A percentile compares a stretch with the other conserved stretches of the same genome.
These are phyloP conservation scores for Labroides dimidiatus DNA, from an alignment of 2,797 vertebrate species.

Conservation along the genomic window DNA sequence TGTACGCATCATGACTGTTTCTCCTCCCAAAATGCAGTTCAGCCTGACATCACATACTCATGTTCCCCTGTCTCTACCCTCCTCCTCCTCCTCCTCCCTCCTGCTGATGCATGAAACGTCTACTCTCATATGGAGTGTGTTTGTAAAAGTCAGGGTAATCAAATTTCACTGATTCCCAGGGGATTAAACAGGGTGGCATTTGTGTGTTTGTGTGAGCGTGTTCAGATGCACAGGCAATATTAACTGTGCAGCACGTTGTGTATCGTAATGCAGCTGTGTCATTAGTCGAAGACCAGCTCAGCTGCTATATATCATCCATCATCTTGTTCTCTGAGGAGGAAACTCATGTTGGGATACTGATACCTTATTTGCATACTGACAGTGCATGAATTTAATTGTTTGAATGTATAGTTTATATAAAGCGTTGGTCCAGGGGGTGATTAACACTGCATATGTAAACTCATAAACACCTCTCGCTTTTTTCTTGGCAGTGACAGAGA, in stretches of 20 bases:
- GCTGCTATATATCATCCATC: slow-evolving; percentile 78
- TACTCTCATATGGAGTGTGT: slow-evolving; percentile 76
- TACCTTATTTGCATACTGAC: slow-evolving; percentile 68
- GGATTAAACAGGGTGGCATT: slow-evolving; percentile 78
- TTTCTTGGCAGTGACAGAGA: slow-evolving; percentile 38
- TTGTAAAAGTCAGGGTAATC: slow-evolving; percentile 83
- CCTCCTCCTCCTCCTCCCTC: slow-evolving; percentile 30
- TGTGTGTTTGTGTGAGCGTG: slow-evolving; percentile 24
- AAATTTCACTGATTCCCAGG: slow-evolving; percentile 77
- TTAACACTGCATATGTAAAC: slow-evolving; percentile 32
- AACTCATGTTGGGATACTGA: slow-evolving; percentile 64
- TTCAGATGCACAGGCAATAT: slow-evolving; percentile 63
- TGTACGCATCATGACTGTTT: slow-evolving; percentile 34
- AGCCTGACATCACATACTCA: slow-evolving; percentile 40
- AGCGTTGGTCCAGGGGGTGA: slow-evolving; percentile 24
- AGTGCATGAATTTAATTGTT: slow-evolving; percentile 64
- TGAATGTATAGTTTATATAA: slow-evolving; percentile 42
- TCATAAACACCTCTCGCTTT: slow-evolving; percentile 20
- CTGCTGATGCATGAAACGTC: slow-evolving; percentile 80
- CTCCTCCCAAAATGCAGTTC: slow-evolving; percentile 53
- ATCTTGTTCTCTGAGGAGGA: slow-evolving; percentile 70
- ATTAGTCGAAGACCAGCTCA: slow-evolving; percentile 76
- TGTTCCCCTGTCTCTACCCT: slow-evolving; percentile 41
- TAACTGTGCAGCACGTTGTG: slow-evolving; percentile 67
- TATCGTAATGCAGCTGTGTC: slow-evolving; percentile 72